phyloP scores from a whole-genome alignment of 2,797 vertebrate species.

The Pangasius krempfi region DNA sequence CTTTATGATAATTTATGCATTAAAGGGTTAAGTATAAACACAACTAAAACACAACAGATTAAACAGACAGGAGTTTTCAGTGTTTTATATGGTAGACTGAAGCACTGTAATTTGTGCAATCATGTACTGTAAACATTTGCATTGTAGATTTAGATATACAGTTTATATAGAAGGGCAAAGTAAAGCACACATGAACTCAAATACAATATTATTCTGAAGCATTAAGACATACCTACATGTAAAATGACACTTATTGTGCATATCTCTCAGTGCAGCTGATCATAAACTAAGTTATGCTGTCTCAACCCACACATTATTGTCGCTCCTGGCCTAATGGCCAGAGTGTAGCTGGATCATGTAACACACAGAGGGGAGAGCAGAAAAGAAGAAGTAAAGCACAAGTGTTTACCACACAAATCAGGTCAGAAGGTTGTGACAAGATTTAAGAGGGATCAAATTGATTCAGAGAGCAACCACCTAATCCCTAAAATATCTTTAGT shows the following conservation, averaged over 20 bases:
- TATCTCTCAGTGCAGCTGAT: slow-evolving; percentile 18
- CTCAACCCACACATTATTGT: slow-evolving; percentile 40
- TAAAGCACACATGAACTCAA: background rate
- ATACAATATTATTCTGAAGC: background rate
- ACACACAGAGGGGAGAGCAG: slow-evolving; percentile 8
- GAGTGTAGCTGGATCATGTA: slow-evolving; percentile 73
- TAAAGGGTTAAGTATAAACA: background rate
- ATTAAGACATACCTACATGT: background rate
- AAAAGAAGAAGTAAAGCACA: slow-evolving; percentile 22
- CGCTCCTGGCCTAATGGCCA: slow-evolving; percentile 67
- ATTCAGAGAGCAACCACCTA: slow-evolving; percentile 15
- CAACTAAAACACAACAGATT: background rate
- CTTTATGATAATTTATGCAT: background rate
- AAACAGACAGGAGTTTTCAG: background rate
- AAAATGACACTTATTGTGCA: background rate
- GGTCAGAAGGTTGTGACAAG: slow-evolving; percentile 17
- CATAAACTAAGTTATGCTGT: slow-evolving; percentile 3
- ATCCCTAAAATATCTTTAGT: slow-evolving; percentile 38
- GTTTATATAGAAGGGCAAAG: background rate
- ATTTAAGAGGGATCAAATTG: slow-evolving; percentile 50
- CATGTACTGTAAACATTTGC: background rate
- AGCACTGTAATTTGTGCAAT: background rate
- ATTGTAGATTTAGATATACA: background rate
- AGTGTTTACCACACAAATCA: slow-evolving; percentile 31
- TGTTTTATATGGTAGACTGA: background rate